These are phyloP conservation scores for Heteromyza rotundicornis DNA, from an alignment of 2,888 invertebrate genomes.

Conservation along the genomic window DNA sequence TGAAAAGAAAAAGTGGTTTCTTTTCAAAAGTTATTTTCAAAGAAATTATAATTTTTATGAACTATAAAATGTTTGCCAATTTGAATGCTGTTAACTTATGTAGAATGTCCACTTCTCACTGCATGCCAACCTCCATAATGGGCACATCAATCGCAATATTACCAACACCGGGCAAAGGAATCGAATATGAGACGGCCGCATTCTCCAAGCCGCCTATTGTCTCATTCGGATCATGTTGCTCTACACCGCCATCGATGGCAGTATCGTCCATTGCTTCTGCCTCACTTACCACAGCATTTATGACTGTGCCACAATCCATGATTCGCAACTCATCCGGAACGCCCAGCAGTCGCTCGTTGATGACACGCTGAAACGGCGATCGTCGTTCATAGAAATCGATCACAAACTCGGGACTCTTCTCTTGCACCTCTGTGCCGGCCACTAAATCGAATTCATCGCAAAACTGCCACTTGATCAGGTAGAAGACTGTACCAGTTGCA, in stretches of 20 bases:
- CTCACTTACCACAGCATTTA: conserved; percentile 19
- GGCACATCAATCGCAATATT: conserved; percentile 55
- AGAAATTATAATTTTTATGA: no score
- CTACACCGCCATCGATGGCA: not conserved
- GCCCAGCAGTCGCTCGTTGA: conserved; percentile 50
- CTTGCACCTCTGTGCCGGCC: conserved; percentile 68
- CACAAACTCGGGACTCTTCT: conserved; percentile 69
- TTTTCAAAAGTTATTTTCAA: no score
- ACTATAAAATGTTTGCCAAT: no score
- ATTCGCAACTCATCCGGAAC: conserved; percentile 52
- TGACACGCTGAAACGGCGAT: conserved; percentile 55
- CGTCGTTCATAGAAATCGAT: conserved; percentile 71
- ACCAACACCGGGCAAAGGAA: conserved; percentile 56
- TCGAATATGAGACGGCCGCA: conserved; percentile 53
- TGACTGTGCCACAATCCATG: conserved; percentile 34
- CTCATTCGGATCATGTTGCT: conserved; percentile 22
- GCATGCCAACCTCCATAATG: conserved; percentile 34
- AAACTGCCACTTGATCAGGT: conserved; percentile 86
- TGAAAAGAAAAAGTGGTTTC: no score
- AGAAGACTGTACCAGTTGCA: conserved; percentile 85
- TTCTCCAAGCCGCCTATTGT: conserved; percentile 30
- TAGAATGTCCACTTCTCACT: not conserved
- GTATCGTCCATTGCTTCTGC: conserved; percentile 16
- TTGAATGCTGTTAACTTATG: no score
- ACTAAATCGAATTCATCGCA: conserved; percentile 73